These are phyloP conservation scores for Cryptotermes secundus DNA, from an alignment of 1,140 invertebrate species.

Conservation along the genomic window DNA sequence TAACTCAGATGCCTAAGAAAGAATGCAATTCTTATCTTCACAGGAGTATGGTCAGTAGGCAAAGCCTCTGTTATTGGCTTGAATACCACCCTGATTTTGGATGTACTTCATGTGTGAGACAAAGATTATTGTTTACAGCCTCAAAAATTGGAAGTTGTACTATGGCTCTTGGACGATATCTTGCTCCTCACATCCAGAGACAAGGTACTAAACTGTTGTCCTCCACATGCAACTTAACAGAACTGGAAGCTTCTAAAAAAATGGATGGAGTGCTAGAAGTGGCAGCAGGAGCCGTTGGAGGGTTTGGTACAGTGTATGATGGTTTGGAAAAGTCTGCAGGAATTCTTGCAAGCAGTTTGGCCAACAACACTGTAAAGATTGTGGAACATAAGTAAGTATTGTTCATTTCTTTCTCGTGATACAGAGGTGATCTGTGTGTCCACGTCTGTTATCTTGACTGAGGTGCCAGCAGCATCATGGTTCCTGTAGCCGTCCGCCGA, in stretches of 20 bases:
- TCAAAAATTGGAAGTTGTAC: conserved; percentile 64
- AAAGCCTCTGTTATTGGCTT: too few species aligned
- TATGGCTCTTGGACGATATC: conserved; percentile 56
- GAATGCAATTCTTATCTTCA: too few species aligned
- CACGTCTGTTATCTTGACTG: not conserved
- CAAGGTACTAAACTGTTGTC: conserved; percentile 60
- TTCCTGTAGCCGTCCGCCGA: too few species aligned
- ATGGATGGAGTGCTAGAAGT: conserved; percentile 64
- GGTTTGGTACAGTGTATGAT: conserved; percentile 66
- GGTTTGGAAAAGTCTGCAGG: conserved; percentile 66
- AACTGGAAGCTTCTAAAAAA: conserved; percentile 55
- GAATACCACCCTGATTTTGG: too few species aligned
- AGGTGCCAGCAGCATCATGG: not conserved
- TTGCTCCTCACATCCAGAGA: conserved; percentile 66
- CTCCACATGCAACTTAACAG: conserved; percentile 53
- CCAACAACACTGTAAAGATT: conserved; percentile 68
- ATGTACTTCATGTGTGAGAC: too few species aligned
- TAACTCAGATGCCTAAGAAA: too few species aligned
- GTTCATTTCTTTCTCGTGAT: not conserved
- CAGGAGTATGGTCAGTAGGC: too few species aligned
- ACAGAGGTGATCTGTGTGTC: too few species aligned
- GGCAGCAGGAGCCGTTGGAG: conserved; percentile 65
- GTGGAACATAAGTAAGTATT: conserved; percentile 64
- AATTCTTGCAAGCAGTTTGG: conserved; percentile 61
- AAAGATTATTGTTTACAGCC: conserved; percentile 46